A percentile compares a stretch with the other conserved stretches of the same genome.
Conservation (phyloP, 2,797 vertebrate species). For the Limnodromus scolopaceus region DNA sequence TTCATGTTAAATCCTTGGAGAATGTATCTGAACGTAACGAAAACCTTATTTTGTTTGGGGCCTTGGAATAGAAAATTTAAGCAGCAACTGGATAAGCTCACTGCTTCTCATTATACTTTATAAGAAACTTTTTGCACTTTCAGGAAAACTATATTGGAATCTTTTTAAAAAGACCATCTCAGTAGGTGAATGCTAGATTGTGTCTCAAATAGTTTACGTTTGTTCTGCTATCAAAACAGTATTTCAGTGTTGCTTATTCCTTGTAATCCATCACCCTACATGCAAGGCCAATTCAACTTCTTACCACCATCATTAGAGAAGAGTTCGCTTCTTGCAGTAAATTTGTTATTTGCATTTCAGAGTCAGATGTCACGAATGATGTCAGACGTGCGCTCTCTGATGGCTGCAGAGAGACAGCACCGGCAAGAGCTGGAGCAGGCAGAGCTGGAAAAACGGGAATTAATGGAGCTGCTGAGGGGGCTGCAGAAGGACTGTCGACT, state of each 20-base stretch:
- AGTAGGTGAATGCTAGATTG: neutral
- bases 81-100: neutral
- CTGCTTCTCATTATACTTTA: neutral
- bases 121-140: neutral
- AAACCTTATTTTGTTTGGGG: neutral
- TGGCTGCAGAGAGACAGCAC: constrained; percentile 86
- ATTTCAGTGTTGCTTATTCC: neutral
- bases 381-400: constrained; percentile 85
- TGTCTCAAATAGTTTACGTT: neutral
- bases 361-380: constrained; percentile 87
- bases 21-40: neutral
- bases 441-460: constrained; percentile 86
- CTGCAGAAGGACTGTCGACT: constrained; percentile 79
- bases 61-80: neutral
- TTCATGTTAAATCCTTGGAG: neutral
- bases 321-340: neutral
- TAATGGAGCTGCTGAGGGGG: constrained; percentile 85
- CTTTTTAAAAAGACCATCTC: neutral
- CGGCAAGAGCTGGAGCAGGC: constrained; percentile 87
- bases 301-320: neutral
- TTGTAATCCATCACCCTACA: accelerated
- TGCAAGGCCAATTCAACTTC: neutral
- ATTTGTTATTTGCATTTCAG: constrained; percentile 64
- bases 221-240: neutral
- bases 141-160: neutral